A percentile compares a stretch with the other conserved stretches of the same genome.
phyloP scores from a whole-genome alignment of 1,140 invertebrate species.

The Drosophila subobscura region DNA sequence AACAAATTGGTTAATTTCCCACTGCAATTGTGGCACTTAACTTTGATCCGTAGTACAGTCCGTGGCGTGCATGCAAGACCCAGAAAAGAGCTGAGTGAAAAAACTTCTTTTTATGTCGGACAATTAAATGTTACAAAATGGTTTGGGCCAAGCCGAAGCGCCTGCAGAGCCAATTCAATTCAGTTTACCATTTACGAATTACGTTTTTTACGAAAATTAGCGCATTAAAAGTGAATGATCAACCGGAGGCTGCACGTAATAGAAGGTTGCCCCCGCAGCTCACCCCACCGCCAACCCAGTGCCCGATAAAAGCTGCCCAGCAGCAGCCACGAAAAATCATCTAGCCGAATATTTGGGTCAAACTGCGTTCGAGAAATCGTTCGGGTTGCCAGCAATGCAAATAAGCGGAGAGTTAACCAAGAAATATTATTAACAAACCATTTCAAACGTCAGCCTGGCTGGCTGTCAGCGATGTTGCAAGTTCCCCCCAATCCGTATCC shows the following conservation, averaged over 20 bases:
- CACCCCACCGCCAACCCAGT: too few species aligned
- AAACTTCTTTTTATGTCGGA: constrained; percentile 40
- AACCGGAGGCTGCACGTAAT: constrained; percentile 47
- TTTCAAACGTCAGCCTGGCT: constrained; percentile 42
- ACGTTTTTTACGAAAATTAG: constrained; percentile 70
- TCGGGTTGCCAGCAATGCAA: constrained; percentile 27
- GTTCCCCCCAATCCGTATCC: constrained; percentile 15
- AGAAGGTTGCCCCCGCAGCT: constrained; percentile 32
- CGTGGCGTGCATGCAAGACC: constrained; percentile 35
- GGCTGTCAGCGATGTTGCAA: constrained; percentile 56
- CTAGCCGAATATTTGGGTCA: constrained; percentile 64
- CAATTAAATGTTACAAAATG: constrained; percentile 77
- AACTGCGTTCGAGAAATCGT: constrained; percentile 51
- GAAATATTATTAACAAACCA: constrained; percentile 62
- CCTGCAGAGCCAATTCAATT: constrained; percentile 48
- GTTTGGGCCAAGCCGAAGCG: constrained; percentile 18
- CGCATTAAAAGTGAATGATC: constrained; percentile 75
- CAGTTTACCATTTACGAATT: constrained; percentile 62
- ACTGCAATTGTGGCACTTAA: constrained; percentile 72
- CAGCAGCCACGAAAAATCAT: constrained; percentile 72
- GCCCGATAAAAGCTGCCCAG: constrained; percentile 42
- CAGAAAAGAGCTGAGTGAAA: constrained; percentile 9
- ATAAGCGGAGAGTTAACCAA: constrained; percentile 19
- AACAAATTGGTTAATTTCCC: constrained; percentile 68
- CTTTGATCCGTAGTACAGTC: constrained; percentile 71